phyloP scores from a whole-genome alignment of 2,797 vertebrate species.

The Anniella stebbinsi region DNA sequence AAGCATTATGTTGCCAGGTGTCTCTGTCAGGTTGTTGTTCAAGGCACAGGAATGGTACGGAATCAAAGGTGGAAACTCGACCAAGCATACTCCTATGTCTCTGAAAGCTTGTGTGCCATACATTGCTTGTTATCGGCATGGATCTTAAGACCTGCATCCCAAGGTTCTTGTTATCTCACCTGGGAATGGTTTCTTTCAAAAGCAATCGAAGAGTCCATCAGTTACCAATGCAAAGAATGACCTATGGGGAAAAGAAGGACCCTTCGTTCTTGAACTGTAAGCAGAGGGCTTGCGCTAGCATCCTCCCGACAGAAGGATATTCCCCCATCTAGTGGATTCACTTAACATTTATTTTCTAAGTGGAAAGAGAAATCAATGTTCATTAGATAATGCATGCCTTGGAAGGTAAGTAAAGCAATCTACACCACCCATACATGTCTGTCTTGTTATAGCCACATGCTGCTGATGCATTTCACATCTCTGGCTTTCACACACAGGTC shows the following conservation, averaged over 20 bases:
- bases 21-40: too few species aligned
- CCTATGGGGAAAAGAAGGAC: not conserved
- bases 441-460: not conserved
- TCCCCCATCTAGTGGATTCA: not conserved
- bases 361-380: not conserved
- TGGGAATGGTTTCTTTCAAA: not conserved
- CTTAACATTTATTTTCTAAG: slow-evolving; percentile 7
- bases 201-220: not conserved
- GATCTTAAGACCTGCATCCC: not conserved
- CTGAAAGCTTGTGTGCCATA: not conserved
- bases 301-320: not conserved
- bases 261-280: not conserved
- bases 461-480: not conserved
- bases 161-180: too few species aligned
- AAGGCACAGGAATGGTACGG: too few species aligned
- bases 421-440: not conserved
- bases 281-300: not conserved
- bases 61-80: too few species aligned
- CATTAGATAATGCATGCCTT: not conserved
- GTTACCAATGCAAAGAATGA: not conserved
- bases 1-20: too few species aligned
- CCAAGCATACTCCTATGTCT: not conserved
- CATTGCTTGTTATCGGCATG: not conserved
- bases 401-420: not conserved
- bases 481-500: not conserved